A percentile compares a stretch with the other conserved stretches of the same genome.
Conservation (phyloP, 2,888 invertebrate genomes). For the Gastrophysa polygoni region DNA sequence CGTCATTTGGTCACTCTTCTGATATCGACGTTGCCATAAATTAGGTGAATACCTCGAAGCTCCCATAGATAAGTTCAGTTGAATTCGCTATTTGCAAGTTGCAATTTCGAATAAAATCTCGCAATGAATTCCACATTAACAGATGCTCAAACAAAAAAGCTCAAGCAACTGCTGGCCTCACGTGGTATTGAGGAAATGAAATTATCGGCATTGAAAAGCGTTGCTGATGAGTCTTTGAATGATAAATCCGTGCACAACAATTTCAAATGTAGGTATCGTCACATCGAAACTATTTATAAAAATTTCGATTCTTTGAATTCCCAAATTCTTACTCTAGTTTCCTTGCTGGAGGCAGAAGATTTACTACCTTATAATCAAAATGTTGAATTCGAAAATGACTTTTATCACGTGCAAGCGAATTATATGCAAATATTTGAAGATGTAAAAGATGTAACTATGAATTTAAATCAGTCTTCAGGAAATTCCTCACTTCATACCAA, state of each 20-base stretch:
- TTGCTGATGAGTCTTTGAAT: background rate
- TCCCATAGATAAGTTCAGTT: too few relatives aligned
- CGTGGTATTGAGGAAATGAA: background rate
- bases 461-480: too few relatives aligned
- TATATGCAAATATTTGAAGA: too few relatives aligned
- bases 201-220: background rate
- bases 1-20: too few relatives aligned
- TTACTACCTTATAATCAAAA: background rate
- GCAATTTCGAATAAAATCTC: too few relatives aligned
- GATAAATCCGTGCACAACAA: background rate
- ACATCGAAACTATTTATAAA: background rate
- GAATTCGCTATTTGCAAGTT: too few relatives aligned
- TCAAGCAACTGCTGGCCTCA: background rate
- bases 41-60: too few relatives aligned
- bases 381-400: background rate
- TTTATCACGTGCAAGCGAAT: background rate
- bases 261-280: background rate
- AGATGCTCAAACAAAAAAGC: background rate
- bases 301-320: background rate
- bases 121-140: too few relatives aligned
- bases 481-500: too few relatives aligned
- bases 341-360: background rate
- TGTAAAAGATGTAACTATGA: too few relatives aligned
- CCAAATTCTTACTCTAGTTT: background rate
- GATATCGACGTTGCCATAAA: too few relatives aligned